A percentile compares a stretch with the other conserved stretches of the same genome.
These are phyloP conservation scores for Aphaenogaster ashmeadi DNA, from an alignment of 1,140 invertebrate species.

Conservation along the genomic window DNA sequence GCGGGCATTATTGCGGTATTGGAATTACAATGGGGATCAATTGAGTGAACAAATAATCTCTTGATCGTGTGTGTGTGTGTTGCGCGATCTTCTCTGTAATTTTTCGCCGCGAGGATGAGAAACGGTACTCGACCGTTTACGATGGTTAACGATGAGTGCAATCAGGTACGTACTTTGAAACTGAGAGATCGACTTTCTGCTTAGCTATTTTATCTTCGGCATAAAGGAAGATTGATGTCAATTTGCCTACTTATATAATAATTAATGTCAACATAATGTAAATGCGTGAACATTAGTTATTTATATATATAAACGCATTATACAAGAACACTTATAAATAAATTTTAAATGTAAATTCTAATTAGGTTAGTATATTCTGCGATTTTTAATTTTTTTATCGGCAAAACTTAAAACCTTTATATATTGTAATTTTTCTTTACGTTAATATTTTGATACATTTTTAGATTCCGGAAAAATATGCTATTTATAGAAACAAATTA, in stretches of 20 bases:
- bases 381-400: background rate
- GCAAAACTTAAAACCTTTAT: background rate
- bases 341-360: background rate
- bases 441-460: background rate
- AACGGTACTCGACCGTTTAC: conserved; percentile 22
- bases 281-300: conserved; percentile 11
- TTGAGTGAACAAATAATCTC: conserved; percentile 11
- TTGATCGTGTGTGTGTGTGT: background rate
- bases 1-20: conserved; percentile 31
- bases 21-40: conserved; percentile 33
- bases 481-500: background rate
- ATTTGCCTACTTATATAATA: background rate
- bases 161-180: background rate
- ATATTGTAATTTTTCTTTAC: background rate
- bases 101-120: conserved; percentile 31
- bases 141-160: background rate
- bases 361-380: background rate
- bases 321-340: background rate
- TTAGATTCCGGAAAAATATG: background rate
- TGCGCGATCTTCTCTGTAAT: conserved; percentile 2
- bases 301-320: background rate
- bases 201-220: background rate
- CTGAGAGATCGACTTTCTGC: background rate
- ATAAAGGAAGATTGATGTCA: background rate
- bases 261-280: background rate